Percentiles rank a stretch among this genome's conserved stretches.
These are phyloP conservation scores for Phalacrocorax aristotelis DNA, from an alignment of 2,113 vertebrate genomes.

Conservation along the genomic window DNA sequence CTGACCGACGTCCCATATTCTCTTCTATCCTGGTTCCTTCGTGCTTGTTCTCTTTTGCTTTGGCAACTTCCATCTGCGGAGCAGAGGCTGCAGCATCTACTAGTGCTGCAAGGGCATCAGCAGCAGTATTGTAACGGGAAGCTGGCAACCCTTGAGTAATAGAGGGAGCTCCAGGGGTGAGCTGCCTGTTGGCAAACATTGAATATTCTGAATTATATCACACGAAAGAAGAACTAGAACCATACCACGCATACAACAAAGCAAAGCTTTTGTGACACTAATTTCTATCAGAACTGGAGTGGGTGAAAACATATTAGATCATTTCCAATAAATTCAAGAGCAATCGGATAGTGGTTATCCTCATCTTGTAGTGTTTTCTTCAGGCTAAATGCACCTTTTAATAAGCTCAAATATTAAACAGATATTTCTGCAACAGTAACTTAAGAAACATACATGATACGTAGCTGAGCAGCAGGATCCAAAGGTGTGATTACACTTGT, in stretches of 20 bases:
- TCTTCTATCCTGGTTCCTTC: conserved; percentile 86
- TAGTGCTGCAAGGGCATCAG: conserved; percentile 91
- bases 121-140: conserved; percentile 92
- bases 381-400: not conserved
- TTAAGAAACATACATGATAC: conserved; percentile 84
- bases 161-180: conserved; percentile 75
- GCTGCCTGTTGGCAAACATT: conserved; percentile 74
- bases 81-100: conserved; percentile 93
- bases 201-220: not conserved
- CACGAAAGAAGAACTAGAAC: not conserved
- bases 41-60: conserved; percentile 90
- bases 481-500: conserved; percentile 94
- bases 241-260: not conserved
- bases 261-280: not conserved
- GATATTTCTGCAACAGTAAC: not conserved
- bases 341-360: not conserved
- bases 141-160: conserved; percentile 81
- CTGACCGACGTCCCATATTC: conserved; percentile 77
- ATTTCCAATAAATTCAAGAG: not conserved
- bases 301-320: not conserved
- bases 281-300: not conserved
- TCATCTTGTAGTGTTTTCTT: not conserved
- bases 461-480: conserved; percentile 79
- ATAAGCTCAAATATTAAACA: not conserved
- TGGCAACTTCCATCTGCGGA: conserved; percentile 93